A percentile compares a stretch with the other conserved stretches of the same genome.
Evolutionary conservation across 2,797 vertebrate genomes (phyloP).

Genomic region (Myioborus melanocephalus): DNA sequence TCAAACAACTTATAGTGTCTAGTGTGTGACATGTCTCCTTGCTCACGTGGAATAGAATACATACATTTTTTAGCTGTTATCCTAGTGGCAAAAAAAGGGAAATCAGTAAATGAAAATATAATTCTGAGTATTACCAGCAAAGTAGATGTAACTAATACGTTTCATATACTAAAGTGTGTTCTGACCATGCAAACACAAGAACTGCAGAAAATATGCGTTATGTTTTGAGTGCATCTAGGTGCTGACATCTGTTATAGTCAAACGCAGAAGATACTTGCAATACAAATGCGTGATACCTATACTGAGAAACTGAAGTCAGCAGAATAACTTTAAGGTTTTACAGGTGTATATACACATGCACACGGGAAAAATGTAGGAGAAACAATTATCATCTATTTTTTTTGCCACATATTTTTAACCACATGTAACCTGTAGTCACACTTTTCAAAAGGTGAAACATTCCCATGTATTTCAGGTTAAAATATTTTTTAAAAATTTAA

Average conservation of each 20-base stretch:
- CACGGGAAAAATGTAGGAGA: neutral
- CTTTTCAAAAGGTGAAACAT: neutral
- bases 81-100: neutral
- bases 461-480: neutral
- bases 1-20: neutral
- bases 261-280: neutral
- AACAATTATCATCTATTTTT: neutral
- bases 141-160: neutral
- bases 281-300: neutral
- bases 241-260: neutral
- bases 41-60: neutral
- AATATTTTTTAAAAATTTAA: neutral
- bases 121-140: neutral
- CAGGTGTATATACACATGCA: fast-evolving
- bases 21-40: neutral
- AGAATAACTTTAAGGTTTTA: neutral
- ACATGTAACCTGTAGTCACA: neutral
- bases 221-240: neutral
- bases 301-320: neutral
- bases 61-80: neutral
- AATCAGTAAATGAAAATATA: neutral
- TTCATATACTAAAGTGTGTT: neutral
- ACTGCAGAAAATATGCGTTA: neutral
- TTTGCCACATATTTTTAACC: neutral
- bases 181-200: neutral